Evolutionary conservation across 2,797 vertebrate genomes (phyloP), one percentile per base, ranked within the genome.

Genomic region (Pristis pectinata): DNA sequence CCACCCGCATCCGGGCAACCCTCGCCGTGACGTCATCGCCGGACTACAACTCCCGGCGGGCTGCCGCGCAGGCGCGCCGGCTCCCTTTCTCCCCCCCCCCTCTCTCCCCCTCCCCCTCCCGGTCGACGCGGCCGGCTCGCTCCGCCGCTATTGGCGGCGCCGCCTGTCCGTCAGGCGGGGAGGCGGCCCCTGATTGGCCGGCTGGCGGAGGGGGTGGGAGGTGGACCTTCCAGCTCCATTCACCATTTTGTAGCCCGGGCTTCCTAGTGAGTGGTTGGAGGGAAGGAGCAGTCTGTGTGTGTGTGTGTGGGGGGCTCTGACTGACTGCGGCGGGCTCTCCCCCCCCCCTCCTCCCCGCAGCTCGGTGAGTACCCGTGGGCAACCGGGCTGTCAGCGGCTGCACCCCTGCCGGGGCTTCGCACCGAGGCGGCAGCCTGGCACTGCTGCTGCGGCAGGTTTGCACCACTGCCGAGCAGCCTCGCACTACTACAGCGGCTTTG

Each of bases 191-290:
- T 1, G 37, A 80, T 80, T 80, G 79, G 79, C 6, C 37, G 17
- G 11, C 0, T 49, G 0, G 17, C 17, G 6, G 9, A 30, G 82
- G 24, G 27, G 82, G 44, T 44, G 9, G 53, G 44, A 24, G 27
- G 44, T 82, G 49, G 49, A 49, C 49, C 49, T 49, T 24, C 49
- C 82, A 53, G 82, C 24, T 85, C 82, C 82, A 85, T 85, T 85
- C 82, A 85, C 82, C 82, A 85, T 85, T 85, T 85, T 85, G 82
- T 44, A 85, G 82, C 82, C 24, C 10, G 44, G 82, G 82, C 53
- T 85, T 44, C 82, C 44, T 7, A 49, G 79, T 22, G 80, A 30
- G 49, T 10, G 49, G 85, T 41, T 49, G 44, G 49, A 85, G 82
- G 49, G 11, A 15, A 80, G 79, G 44, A 41, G 61, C 61, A 44